Conservation (phyloP, 2,113 vertebrate species). For the Cariama cristata region DNA sequence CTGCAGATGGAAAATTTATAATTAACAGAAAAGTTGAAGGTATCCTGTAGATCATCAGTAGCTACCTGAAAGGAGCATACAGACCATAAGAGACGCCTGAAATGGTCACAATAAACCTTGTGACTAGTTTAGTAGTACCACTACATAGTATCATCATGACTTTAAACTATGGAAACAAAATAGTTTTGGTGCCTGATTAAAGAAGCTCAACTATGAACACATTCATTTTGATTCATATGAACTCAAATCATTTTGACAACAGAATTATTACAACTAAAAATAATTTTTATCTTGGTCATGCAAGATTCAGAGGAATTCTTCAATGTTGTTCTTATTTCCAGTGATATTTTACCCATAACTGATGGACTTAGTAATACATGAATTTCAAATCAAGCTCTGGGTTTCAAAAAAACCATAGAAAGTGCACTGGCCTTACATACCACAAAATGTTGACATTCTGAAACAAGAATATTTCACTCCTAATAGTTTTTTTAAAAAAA, state of each 20-base stretch:
- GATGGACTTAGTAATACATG: not conserved
- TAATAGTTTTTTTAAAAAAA: not conserved
- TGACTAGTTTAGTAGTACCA: not conserved
- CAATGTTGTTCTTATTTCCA: not conserved
- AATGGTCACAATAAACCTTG: not conserved
- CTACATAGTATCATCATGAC: not conserved
- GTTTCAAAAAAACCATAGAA: not conserved
- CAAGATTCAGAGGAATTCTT: not conserved
- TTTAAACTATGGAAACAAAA: not conserved
- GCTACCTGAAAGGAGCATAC: not conserved
- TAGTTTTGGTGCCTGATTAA: not conserved
- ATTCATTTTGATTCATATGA: not conserved
- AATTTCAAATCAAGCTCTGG: not conserved
- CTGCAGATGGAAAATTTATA: not conserved
- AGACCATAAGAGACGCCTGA: not conserved
- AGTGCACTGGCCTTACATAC: not conserved
- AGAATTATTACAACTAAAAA: not conserved
- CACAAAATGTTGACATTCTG: not conserved
- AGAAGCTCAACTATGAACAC: not conserved
- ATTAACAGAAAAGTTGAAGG: not conserved
- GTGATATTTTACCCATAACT: not conserved
- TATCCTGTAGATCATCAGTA: not conserved
- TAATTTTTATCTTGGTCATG: accelerated
- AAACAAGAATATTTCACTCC: not conserved
- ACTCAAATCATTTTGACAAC: not conserved